Conservation (phyloP, 2,797 vertebrate species). For the Argya squamiceps region DNA sequence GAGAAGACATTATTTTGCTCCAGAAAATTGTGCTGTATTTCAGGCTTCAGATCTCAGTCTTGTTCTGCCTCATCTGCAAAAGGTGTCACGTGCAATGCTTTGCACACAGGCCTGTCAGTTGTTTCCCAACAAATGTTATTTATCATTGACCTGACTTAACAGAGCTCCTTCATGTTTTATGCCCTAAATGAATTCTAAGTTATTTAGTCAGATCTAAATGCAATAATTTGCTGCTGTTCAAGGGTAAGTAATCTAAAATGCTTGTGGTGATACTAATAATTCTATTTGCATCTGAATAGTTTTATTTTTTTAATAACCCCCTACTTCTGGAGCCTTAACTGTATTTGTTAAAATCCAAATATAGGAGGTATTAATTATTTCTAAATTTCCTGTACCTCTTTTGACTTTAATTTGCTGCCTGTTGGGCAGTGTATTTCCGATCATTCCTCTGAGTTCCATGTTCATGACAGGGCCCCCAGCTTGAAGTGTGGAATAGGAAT, state of each 20-base stretch:
- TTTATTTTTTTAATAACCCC: neutral
- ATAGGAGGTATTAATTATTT: neutral
- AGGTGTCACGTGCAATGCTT: fast-evolving
- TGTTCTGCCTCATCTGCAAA: neutral
- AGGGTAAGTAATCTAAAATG: neutral
- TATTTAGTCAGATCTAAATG: neutral
- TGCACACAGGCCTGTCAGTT: neutral
- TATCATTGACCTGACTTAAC: neutral
- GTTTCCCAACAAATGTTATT: neutral
- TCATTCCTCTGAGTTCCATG: neutral
- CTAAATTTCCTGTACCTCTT: neutral
- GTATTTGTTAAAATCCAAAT: neutral
- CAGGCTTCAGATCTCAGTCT: neutral
- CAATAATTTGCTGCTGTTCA: neutral
- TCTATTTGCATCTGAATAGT: neutral
- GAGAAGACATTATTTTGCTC: neutral
- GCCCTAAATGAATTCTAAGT: neutral
- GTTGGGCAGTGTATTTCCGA: neutral
- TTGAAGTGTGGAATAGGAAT: neutral
- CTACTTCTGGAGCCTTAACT: neutral
- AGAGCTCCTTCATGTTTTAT: neutral
- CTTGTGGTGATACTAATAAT: neutral
- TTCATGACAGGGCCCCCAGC: neutral
- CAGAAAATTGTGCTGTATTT: neutral
- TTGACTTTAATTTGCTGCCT: neutral